Conservation (phyloP, 2,113 vertebrate genomes). For the Macaca nemestrina region DNA sequence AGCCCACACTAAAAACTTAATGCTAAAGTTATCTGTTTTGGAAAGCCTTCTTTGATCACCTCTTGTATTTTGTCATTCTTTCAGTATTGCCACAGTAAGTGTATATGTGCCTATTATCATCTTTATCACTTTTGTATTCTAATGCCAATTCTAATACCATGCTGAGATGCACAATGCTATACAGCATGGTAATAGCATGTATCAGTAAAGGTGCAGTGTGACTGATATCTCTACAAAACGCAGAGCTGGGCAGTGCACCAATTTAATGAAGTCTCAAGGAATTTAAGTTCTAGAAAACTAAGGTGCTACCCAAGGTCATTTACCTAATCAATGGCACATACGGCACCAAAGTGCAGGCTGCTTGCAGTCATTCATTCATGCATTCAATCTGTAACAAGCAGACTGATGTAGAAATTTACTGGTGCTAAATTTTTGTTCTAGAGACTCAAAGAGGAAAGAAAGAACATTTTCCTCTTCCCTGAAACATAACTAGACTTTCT, state of each 20-base stretch:
- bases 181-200: not conserved
- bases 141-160: not conserved
- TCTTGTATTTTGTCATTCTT: not conserved
- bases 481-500: not conserved
- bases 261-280: not conserved
- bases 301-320: not conserved
- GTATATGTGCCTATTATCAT: not conserved
- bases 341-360: not conserved
- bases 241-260: not conserved
- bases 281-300: slow-evolving; percentile 7
- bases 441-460: not conserved
- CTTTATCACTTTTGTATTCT: not conserved
- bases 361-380: not conserved
- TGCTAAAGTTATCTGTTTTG: not conserved
- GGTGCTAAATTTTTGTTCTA: not conserved
- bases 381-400: not conserved
- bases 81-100: not conserved
- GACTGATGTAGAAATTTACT: not conserved
- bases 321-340: not conserved
- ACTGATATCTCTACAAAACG: not conserved
- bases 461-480: not conserved
- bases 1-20: not conserved
- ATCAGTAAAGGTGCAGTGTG: not conserved
- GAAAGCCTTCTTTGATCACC: not conserved
- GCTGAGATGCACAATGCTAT: not conserved